A percentile compares a stretch with the other conserved stretches of the same genome.
phyloP scores from a whole-genome alignment of 2,888 invertebrate species.

The Patella depressa region DNA sequence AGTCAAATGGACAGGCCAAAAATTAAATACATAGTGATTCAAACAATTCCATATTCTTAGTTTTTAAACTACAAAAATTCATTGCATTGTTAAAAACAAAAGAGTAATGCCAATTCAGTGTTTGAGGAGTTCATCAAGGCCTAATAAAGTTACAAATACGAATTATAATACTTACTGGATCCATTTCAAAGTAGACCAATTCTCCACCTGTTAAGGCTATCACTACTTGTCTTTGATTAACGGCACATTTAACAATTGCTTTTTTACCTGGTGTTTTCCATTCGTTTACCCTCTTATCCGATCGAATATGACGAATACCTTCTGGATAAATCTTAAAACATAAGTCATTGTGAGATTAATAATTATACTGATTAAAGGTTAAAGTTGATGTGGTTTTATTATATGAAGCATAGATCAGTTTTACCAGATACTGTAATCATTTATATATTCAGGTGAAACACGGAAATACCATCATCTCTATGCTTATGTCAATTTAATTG shows the following conservation, averaged over 20 bases:
- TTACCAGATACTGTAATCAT: slow-evolving; percentile 39
- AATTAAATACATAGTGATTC: no score
- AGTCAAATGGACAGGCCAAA: background rate
- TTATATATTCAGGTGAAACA: slow-evolving; percentile 43
- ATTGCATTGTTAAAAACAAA: no score
- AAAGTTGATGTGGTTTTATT: background rate
- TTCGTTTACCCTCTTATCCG: slow-evolving; percentile 98
- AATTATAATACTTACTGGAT: slow-evolving; percentile 82
- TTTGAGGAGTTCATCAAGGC: no score
- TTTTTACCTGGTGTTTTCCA: slow-evolving; percentile 99
- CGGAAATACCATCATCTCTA: slow-evolving; percentile 42
- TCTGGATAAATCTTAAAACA: slow-evolving; percentile 89
- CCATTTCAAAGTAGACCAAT: slow-evolving; percentile 99
- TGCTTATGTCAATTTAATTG: background rate
- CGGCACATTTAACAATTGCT: slow-evolving; percentile 96
- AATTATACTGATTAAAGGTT: background rate
- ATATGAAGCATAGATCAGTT: background rate
- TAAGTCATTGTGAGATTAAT: background rate
- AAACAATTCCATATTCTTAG: no score
- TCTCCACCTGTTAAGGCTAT: slow-evolving; percentile 98
- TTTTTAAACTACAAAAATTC: no score
- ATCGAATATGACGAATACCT: slow-evolving; percentile 97
- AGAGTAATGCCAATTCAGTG: no score
- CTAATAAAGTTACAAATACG: no score
- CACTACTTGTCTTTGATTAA: slow-evolving; percentile 98